A percentile compares a stretch with the other conserved stretches of the same genome.
These are phyloP conservation scores for Stenoptilia bipunctidactyla DNA, from an alignment of 2,888 invertebrate species.

Conservation along the genomic window DNA sequence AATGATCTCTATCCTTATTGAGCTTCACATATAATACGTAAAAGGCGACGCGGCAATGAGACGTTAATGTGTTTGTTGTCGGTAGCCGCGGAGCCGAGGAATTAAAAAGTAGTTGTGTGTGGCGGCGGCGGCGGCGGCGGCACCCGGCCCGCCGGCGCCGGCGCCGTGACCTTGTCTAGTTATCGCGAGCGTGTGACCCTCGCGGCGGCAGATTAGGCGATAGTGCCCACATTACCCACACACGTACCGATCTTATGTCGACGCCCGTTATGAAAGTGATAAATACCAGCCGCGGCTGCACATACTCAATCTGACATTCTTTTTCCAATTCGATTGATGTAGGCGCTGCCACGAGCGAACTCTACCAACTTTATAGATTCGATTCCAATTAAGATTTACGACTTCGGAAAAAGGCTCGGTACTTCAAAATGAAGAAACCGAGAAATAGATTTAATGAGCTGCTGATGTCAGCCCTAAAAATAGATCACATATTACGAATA, in stretches of 20 bases:
- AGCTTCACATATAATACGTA: background rate
- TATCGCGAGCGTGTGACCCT: constrained; percentile 63
- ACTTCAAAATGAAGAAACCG: constrained; percentile 35
- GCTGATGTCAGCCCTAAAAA: constrained; percentile 55
- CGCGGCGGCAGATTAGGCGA: constrained; percentile 48
- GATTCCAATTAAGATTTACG: constrained; percentile 21
- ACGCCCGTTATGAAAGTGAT: constrained; percentile 7
- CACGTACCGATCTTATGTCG: background rate
- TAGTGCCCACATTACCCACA: constrained; percentile 18
- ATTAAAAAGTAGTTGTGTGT: constrained; percentile 63
- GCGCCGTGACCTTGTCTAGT: constrained; percentile 65
- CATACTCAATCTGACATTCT: background rate
- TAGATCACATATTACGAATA: constrained; percentile 49
- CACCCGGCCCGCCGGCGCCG: constrained; percentile 55
- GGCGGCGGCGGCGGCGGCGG: constrained; percentile 45
- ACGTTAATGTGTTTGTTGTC: constrained; percentile 1
- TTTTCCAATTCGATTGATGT: background rate
- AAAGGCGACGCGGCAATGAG: background rate
- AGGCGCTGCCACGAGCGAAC: background rate
- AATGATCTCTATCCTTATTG: too few species aligned
- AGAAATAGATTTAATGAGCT: constrained; percentile 16
- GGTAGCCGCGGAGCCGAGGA: constrained; percentile 19
- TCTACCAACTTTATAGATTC: background rate
- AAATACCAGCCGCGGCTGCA: constrained; percentile 1
- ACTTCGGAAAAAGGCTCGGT: constrained; percentile 24